Percentiles rank a stretch among this genome's conserved stretches.
Conservation (phyloP, 2,113 vertebrate species). For the Peromyscus leucopus region DNA sequence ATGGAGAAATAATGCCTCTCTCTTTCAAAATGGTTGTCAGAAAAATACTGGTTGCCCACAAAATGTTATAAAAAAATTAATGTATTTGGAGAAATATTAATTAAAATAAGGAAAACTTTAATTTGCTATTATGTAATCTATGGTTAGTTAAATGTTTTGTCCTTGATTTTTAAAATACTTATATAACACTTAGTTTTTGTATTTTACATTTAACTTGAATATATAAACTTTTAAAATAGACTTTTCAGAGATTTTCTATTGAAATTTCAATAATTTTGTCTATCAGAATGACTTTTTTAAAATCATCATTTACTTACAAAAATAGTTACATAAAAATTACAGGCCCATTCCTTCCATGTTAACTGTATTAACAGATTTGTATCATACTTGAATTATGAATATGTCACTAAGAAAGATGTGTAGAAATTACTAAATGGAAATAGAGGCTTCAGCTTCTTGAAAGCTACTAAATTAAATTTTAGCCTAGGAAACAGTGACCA, state of each 20-base stretch:
- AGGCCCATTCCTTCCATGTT: neutral
- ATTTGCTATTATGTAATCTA: neutral
- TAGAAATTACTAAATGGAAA: conserved; percentile 30
- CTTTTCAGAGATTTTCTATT: neutral
- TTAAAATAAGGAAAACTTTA: neutral
- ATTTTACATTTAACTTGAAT: neutral
- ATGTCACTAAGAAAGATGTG: conserved; percentile 12
- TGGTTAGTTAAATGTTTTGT: neutral
- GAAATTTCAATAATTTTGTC: neutral
- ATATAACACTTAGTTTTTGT: neutral
- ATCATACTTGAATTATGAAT: neutral
- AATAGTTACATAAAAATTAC: neutral
- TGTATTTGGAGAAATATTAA: neutral
- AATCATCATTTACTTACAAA: neutral
- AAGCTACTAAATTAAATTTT: conserved; percentile 41
- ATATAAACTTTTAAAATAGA: neutral
- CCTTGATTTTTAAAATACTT: neutral
- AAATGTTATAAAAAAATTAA: neutral
- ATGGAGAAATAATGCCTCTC: conserved; percentile 52
- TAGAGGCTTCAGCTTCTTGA: neutral
- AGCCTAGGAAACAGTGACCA: neutral
- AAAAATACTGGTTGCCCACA: neutral
- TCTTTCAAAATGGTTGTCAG: neutral
- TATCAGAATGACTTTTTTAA: neutral
- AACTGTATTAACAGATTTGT: neutral